Base-by-base conservation (phyloP, 2,113 vertebrate genomes). In the Misgurnus mizolepis region DNA sequence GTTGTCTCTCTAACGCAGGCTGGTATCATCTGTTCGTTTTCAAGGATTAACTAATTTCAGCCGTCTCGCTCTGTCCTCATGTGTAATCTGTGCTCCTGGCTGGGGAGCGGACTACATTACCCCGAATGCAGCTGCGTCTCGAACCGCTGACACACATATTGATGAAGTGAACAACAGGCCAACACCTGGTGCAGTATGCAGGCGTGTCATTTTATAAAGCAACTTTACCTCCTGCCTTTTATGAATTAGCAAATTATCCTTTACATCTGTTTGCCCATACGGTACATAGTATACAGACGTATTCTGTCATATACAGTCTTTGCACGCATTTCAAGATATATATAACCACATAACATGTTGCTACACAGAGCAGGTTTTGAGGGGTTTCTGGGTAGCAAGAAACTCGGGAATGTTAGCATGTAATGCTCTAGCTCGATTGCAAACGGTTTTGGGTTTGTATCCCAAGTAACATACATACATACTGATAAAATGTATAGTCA, bases 51-150 rank as follows among this genome's bases (percentile, higher is more conserved):
- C 61, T 53, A 27, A 56, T 67, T 76, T 10, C 18, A 67, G 67
- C 66, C 7, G 15, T 65, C 55, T 82, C 27, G 27, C 81, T 75
- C 71, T 67, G 50, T 40, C 47, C 71, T 66, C 60, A 43, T 72
- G 47, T 71, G 39, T 80, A 60, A 71, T 68, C 55, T 71, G 41
- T 27, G 41, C 67, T 68, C 55, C 64, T 79, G 62, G 70, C 62
- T 80, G 56, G 67, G 62, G 41, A 39, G 17, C 12, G 45, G 65
- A 82, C 78, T 80, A 72, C 78, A 80, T 80, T 73, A 80, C 78
- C 60, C 61, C 39, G 45, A 47, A 64, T 73, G 55, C 78, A 80
- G 73, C 73, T 76, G 73, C 22, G 73, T 45, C 73, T 64, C 73
- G 47, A 22, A n/a, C 43, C 49, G 73, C 56, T 50, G 58, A 76